Percentiles rank a stretch among this genome's conserved stretches.
phyloP scores from a whole-genome alignment of 53 echinoderm and acorn worm species.

The Echinarachnius parma region DNA sequence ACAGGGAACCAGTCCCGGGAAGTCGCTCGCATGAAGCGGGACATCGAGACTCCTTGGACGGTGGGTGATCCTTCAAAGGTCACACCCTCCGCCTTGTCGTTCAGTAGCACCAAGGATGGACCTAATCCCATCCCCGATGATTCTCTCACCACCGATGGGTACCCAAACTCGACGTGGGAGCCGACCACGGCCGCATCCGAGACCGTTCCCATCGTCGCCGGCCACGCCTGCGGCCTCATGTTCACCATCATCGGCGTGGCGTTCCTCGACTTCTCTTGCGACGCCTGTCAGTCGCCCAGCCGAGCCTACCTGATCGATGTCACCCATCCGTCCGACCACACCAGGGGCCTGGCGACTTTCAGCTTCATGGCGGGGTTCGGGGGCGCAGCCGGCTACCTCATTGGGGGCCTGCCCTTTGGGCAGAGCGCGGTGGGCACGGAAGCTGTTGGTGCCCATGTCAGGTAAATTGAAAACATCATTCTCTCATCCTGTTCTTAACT shows the following conservation, averaged over 20 bases:
- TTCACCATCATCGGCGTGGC: slow-evolving; percentile 88
- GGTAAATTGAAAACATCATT: no score
- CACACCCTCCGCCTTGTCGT: neutral
- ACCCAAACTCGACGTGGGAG: slow-evolving; percentile 5
- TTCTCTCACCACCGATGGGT: neutral
- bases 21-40: neutral
- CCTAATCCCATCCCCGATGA: neutral
- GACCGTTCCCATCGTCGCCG: slow-evolving; percentile 36
- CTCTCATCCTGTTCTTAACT: no score
- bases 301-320: slow-evolving; percentile 95
- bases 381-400: slow-evolving; percentile 84
- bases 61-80: neutral
- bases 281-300: slow-evolving; percentile 92
- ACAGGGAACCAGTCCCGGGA: neutral
- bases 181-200: slow-evolving; percentile 10
- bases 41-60: neutral
- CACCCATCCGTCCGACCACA: slow-evolving; percentile 80
- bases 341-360: slow-evolving; percentile 82
- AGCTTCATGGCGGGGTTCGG: slow-evolving; percentile 97
- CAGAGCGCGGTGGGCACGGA: slow-evolving; percentile 38
- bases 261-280: slow-evolving; percentile 89
- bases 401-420: slow-evolving; percentile 90
- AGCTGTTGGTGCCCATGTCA: slow-evolving; percentile 73
- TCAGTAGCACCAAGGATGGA: no score
- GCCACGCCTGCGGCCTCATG: slow-evolving; percentile 70